phyloP scores from a whole-genome alignment of 2,113 vertebrate species.

The Fulmarus glacialis region DNA sequence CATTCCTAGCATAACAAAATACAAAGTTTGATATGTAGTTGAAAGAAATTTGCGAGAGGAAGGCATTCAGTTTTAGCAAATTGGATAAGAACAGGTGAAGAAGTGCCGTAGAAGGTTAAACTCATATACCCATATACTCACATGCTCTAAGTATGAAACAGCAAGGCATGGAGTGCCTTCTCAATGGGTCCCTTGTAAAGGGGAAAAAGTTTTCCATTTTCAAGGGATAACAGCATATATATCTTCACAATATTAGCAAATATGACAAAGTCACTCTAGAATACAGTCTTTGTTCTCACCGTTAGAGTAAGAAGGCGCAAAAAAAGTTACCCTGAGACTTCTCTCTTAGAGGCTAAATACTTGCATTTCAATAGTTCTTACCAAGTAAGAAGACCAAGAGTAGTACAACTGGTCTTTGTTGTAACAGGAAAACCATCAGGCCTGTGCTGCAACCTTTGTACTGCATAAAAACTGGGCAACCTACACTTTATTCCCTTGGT shows the following conservation, averaged over 20 bases:
- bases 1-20: not conserved
- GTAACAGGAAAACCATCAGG: not conserved
- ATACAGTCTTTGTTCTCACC: not conserved
- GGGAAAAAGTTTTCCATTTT: not conserved
- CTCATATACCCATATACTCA: not conserved
- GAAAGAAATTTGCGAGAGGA: not conserved
- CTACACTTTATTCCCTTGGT: not conserved
- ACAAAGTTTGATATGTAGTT: rapidly evolving
- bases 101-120: not conserved
- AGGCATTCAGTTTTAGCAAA: not conserved
- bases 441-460: not conserved
- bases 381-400: not conserved
- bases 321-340: not conserved
- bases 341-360: not conserved
- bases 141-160: not conserved
- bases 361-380: not conserved
- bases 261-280: not conserved
- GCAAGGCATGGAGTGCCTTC: not conserved
- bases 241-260: not conserved
- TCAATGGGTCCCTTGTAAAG: not conserved
- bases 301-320: not conserved
- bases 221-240: not conserved
- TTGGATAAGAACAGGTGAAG: not conserved
- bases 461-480: not conserved
- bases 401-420: not conserved